phyloP scores from a whole-genome alignment of 2,797 vertebrate species.

The Ctenopoma multispine region DNA sequence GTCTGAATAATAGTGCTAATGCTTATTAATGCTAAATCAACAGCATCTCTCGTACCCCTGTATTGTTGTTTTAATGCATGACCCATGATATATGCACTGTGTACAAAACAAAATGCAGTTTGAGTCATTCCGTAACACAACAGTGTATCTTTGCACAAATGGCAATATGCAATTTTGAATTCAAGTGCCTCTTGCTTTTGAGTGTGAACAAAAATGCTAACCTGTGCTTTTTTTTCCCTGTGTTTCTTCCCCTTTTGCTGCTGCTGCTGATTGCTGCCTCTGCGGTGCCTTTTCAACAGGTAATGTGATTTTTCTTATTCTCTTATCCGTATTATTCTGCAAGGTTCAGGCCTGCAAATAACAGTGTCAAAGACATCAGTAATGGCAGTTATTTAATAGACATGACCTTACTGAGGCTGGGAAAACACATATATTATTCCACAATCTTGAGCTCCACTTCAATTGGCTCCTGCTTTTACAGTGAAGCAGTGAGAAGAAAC shows the following conservation, averaged over 20 bases:
- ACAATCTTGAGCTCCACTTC: slow-evolving; percentile 28
- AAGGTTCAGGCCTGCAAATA: slow-evolving; percentile 38
- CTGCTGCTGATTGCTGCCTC: slow-evolving; percentile 42
- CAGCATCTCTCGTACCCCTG: slow-evolving; percentile 22
- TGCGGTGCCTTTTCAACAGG: slow-evolving; percentile 70
- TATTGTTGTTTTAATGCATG: slow-evolving; percentile 18
- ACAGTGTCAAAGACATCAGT: slow-evolving; percentile 37
- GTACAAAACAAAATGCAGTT: neutral
- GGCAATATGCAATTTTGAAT: slow-evolving; percentile 38
- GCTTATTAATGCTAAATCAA: slow-evolving; percentile 57
- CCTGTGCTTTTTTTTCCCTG: slow-evolving; percentile 42
- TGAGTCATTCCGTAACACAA: slow-evolving; percentile 10
- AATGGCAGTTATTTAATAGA: slow-evolving; percentile 55
- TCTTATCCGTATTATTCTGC: slow-evolving; percentile 46
- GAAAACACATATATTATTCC: slow-evolving; percentile 44
- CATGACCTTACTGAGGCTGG: slow-evolving; percentile 18
- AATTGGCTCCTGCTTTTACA: slow-evolving; percentile 14
- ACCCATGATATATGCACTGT: slow-evolving; percentile 13
- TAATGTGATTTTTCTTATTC: slow-evolving; percentile 67
- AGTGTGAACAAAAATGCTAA: slow-evolving; percentile 65
- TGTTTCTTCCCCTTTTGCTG: slow-evolving; percentile 43
- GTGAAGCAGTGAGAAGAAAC: neutral
- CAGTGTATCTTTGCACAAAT: slow-evolving; percentile 26
- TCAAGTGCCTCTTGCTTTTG: slow-evolving; percentile 44
- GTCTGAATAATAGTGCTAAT: slow-evolving; percentile 46